A percentile compares a stretch with the other conserved stretches of the same genome.
Evolutionary conservation across 2,888 invertebrate species (phyloP).

Genomic region (Eudasyphora cyanicolor): DNA sequence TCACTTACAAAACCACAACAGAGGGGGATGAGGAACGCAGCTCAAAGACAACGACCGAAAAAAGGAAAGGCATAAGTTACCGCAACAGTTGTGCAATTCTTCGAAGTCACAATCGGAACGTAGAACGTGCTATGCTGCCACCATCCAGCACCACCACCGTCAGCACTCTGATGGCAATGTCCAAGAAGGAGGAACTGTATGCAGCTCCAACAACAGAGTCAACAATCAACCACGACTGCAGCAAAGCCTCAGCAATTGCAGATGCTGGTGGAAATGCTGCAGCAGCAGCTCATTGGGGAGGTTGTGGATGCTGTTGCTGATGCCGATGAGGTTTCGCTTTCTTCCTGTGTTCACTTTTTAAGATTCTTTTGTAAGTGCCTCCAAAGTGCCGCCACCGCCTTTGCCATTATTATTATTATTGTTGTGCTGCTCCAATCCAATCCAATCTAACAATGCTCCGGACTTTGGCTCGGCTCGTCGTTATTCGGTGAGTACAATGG

Average conservation of each 20-base stretch:
- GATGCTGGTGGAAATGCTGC: not conserved
- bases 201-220: not conserved
- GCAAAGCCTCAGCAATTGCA: constrained; percentile 44
- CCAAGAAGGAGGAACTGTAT: too few relatives aligned
- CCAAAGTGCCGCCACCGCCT: constrained; percentile 59
- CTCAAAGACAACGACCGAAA: constrained; percentile 40
- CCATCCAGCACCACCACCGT: not conserved
- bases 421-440: constrained; percentile 14
- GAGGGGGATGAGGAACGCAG: constrained; percentile 10
- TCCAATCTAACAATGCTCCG: constrained; percentile 19
- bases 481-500: constrained; percentile 55
- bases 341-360: constrained; percentile 15
- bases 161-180: too few relatives aligned
- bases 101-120: constrained; percentile 31
- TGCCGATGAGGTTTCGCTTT: constrained; percentile 37
- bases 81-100: constrained; percentile 63
- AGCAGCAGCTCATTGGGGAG: constrained; percentile 41
- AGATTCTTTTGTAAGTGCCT: constrained; percentile 57
- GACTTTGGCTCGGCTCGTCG: too few relatives aligned
- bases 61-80: constrained; percentile 60
- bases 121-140: constrained; percentile 60
- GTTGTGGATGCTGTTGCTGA: constrained; percentile 51
- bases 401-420: constrained; percentile 30
- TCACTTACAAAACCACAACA: constrained; percentile 47
- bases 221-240: not conserved